These are phyloP conservation scores for Papilio aristodemus DNA, from an alignment of 1,140 invertebrate genomes.

Conservation along the genomic window DNA sequence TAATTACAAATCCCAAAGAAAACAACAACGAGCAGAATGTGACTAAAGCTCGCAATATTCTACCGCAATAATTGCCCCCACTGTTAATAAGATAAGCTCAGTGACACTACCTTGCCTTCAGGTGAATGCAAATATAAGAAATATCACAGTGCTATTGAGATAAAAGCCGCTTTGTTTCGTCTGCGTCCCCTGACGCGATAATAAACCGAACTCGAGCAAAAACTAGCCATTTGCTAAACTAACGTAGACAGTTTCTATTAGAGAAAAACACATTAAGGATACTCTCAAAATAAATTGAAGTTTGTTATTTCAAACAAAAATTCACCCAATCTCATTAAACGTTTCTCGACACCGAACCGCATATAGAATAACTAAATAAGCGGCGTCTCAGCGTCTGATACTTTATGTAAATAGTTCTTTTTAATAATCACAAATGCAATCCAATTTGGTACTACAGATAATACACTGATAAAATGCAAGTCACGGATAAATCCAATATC, in stretches of 20 bases:
- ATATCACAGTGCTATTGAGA: conserved; percentile 42
- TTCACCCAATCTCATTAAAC: conserved; percentile 37
- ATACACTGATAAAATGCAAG: conserved; percentile 58
- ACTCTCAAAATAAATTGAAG: conserved; percentile 28
- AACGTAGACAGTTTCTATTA: conserved; percentile 30
- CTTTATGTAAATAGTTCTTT: conserved; percentile 63
- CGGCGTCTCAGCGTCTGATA: conserved; percentile 55
- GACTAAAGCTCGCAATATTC: conserved; percentile 46
- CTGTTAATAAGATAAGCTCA: conserved; percentile 48
- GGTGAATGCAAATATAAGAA: conserved; percentile 58
- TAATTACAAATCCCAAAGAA: conserved; percentile 39
- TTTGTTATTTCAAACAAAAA: conserved; percentile 27
- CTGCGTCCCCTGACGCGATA: conserved; percentile 38
- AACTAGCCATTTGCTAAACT: conserved; percentile 34
- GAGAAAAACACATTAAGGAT: conserved; percentile 28
- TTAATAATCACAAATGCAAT: conserved; percentile 55
- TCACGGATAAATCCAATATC: conserved; percentile 65
- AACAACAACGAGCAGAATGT: conserved; percentile 51
- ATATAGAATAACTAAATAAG: conserved; percentile 34
- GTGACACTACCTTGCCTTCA: conserved; percentile 49
- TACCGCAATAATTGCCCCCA: conserved; percentile 59
- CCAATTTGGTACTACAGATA: conserved; percentile 39
- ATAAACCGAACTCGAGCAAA: conserved; percentile 36
- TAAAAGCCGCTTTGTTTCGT: conserved; percentile 53
- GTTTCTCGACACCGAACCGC: conserved; percentile 37